Evolutionary conservation across 2,113 vertebrate genomes (phyloP).

Genomic region (Serilophus lunatus): DNA sequence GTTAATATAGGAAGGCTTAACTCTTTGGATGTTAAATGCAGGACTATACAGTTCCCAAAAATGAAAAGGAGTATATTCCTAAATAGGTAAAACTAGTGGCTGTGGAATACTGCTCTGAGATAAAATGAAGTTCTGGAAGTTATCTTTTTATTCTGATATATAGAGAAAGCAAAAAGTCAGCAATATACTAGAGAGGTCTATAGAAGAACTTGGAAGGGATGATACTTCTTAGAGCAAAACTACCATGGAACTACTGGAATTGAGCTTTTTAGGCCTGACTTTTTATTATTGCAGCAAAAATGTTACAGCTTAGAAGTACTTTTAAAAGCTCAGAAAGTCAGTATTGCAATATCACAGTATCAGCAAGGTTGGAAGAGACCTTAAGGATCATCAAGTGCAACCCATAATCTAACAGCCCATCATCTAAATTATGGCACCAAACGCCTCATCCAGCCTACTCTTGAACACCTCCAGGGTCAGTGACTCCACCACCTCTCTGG

Average conservation of each 20-base stretch:
- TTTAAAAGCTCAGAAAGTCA: not conserved
- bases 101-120: not conserved
- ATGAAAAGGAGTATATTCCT: not conserved
- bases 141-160: not conserved
- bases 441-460: too few relatives aligned
- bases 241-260: not conserved
- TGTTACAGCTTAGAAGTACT: not conserved
- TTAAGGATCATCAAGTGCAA: too few relatives aligned
- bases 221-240: not conserved
- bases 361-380: too few relatives aligned
- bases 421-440: too few relatives aligned
- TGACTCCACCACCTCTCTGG: too few relatives aligned
- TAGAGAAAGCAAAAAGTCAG: not conserved
- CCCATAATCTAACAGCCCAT: too few relatives aligned
- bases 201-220: not conserved
- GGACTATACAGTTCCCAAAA: not conserved
- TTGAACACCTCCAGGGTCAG: too few relatives aligned
- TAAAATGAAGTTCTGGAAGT: not conserved
- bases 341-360: too few relatives aligned
- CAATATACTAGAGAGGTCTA: not conserved
- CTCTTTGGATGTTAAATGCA: not conserved
- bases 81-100: not conserved
- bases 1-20: not conserved
- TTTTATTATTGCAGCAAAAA: slow-evolving; percentile 28
- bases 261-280: not conserved